These are phyloP conservation scores for Yoshiicerus persimilis DNA, from an alignment of 1,140 invertebrate genomes.

Conservation along the genomic window DNA sequence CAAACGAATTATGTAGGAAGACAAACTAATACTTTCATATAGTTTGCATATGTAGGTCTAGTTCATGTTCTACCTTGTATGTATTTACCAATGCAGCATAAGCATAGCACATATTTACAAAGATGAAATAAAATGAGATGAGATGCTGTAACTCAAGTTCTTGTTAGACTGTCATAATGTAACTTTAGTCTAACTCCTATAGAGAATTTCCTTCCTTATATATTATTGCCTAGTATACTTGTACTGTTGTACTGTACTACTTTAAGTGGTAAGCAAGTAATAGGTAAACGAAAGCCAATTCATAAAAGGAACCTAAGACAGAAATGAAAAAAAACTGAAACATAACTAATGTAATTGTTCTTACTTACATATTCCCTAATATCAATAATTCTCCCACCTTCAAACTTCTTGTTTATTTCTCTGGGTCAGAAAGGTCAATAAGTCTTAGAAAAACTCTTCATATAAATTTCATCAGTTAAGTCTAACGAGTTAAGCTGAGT, in stretches of 20 bases:
- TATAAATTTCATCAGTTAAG: background rate
- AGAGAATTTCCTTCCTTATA: too few relatives aligned
- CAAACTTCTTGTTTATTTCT: slow-evolving; percentile 16
- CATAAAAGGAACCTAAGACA: slow-evolving; percentile 10
- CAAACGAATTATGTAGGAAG: background rate
- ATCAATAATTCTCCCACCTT: slow-evolving; percentile 21
- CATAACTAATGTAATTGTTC: background rate
- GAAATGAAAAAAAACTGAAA: background rate
- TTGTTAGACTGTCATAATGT: background rate
- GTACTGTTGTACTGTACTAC: background rate
- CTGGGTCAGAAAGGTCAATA: slow-evolving; percentile 2
- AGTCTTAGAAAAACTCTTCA: background rate
- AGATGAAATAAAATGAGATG: background rate
- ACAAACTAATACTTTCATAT: background rate
- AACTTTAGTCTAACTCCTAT: background rate
- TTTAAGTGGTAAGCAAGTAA: background rate
- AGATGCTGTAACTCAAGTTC: slow-evolving; percentile 7
- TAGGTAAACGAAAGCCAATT: background rate
- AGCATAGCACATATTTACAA: background rate
- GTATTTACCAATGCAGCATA: background rate
- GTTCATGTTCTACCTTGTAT: too few relatives aligned
- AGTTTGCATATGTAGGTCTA: background rate
- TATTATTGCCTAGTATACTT: background rate
- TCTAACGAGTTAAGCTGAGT: background rate
- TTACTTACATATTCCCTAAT: slow-evolving; percentile 14